Percentiles rank a stretch among this genome's conserved stretches.
Conservation (phyloP, 1,140 invertebrate species). For the Drosophila tsacasi region DNA sequence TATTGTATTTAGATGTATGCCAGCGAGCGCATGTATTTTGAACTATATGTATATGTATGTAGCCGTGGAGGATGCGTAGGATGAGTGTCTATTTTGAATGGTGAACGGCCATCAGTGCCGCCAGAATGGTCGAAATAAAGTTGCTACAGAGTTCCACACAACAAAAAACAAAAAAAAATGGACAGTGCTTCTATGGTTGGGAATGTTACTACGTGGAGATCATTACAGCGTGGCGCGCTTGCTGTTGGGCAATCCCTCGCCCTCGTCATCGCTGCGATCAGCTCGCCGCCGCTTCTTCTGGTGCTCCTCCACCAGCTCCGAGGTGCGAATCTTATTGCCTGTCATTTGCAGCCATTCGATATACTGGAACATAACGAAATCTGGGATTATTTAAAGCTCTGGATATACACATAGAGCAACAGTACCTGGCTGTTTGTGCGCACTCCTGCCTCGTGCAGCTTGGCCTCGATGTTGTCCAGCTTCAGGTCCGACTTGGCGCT, state of each 20-base stretch:
- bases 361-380: slow-evolving; percentile 40
- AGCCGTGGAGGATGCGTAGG: slow-evolving; percentile 8
- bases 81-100: slow-evolving; percentile 37
- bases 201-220: no score
- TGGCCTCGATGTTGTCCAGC: slow-evolving; percentile 76
- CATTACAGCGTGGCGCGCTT: slow-evolving; percentile 60
- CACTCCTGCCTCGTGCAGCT: slow-evolving; percentile 73
- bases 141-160: slow-evolving; percentile 41
- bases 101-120: slow-evolving; percentile 5
- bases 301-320: slow-evolving; percentile 81
- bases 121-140: slow-evolving; percentile 49
- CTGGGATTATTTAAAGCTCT: background rate
- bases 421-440: slow-evolving; percentile 66
- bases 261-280: slow-evolving; percentile 66
- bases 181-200: background rate
- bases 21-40: slow-evolving; percentile 25
- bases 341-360: slow-evolving; percentile 80
- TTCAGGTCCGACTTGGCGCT: slow-evolving; percentile 66
- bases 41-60: slow-evolving; percentile 24
- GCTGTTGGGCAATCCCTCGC: slow-evolving; percentile 36
- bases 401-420: background rate
- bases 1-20: slow-evolving; percentile 31
- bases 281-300: slow-evolving; percentile 77
- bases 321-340: slow-evolving; percentile 68
- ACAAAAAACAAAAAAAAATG: background rate